Percentiles rank a stretch among this genome's conserved stretches.
Conservation (phyloP, 2,113 vertebrate species). For the Notechis scutatus region DNA sequence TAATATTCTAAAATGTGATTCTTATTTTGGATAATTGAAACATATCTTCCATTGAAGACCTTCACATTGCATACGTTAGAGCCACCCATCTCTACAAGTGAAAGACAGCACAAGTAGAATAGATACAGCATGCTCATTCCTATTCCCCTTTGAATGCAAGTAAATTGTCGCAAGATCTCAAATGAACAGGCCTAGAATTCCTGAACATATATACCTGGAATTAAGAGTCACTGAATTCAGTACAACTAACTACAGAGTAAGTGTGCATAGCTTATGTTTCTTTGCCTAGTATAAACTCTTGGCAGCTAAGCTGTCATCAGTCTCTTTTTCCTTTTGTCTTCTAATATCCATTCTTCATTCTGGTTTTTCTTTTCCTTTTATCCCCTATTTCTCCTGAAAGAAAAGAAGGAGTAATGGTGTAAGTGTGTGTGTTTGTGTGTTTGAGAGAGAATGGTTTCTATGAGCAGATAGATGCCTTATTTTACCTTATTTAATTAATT, state of each 20-base stretch:
- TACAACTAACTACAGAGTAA: neutral
- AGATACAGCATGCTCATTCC: too few relatives aligned
- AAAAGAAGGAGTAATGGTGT: neutral
- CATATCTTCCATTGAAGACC: too few relatives aligned
- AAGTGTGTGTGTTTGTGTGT: too few relatives aligned
- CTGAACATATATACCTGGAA: neutral
- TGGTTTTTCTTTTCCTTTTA: neutral
- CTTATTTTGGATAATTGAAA: neutral
- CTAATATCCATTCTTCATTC: neutral
- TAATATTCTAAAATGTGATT: neutral
- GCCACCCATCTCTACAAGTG: too few relatives aligned
- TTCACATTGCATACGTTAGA: too few relatives aligned
- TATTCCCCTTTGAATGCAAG: neutral
- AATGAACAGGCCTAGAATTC: neutral
- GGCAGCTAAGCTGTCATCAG: neutral
- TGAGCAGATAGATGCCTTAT: neutral
- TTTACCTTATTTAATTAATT: neutral
- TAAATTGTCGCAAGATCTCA: neutral
- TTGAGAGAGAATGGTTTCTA: neutral
- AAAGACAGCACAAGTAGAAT: too few relatives aligned
- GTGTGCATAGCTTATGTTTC: neutral
- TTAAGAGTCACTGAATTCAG: neutral
- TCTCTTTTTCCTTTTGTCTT: neutral
- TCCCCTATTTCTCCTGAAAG: neutral
- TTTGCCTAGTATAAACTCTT: neutral